phyloP scores from a whole-genome alignment of 2,797 vertebrate species.

The Taenioides sp. region DNA sequence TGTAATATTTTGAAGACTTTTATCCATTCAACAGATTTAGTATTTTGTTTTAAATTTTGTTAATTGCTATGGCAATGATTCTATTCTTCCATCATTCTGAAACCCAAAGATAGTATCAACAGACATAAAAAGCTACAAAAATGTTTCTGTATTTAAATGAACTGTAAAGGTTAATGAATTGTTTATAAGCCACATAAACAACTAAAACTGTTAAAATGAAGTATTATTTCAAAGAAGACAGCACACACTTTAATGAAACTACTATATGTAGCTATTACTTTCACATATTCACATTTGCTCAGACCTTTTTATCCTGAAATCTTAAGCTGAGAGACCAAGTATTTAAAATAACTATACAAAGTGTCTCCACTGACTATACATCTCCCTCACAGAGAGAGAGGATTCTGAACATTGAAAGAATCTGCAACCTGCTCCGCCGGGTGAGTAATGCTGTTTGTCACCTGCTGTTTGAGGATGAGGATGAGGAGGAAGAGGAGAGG shows the following conservation, averaged over 20 bases:
- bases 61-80: too few species aligned
- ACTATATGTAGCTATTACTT: not conserved
- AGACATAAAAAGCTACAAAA: not conserved
- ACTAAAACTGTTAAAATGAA: too few species aligned
- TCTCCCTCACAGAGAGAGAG: constrained; percentile 84
- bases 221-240: not conserved
- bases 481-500: constrained; percentile 1
- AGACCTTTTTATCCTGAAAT: too few species aligned
- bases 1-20: too few species aligned
- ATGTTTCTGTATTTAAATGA: not conserved
- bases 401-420: constrained; percentile 93
- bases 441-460: constrained; percentile 74
- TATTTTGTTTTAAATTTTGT: too few species aligned
- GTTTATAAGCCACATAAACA: not conserved
- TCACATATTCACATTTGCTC: not conserved
- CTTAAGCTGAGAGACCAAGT: not conserved
- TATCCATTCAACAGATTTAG: too few species aligned
- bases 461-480: constrained; percentile 35
- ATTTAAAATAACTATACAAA: not conserved
- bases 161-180: not conserved
- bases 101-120: not conserved
- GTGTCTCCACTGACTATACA: not conserved
- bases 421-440: constrained; percentile 91
- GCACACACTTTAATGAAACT: not conserved
- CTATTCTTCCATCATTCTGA: too few species aligned